Evolutionary conservation across 2,797 vertebrate species (phyloP).

Genomic region (Acropternis orthonyx): DNA sequence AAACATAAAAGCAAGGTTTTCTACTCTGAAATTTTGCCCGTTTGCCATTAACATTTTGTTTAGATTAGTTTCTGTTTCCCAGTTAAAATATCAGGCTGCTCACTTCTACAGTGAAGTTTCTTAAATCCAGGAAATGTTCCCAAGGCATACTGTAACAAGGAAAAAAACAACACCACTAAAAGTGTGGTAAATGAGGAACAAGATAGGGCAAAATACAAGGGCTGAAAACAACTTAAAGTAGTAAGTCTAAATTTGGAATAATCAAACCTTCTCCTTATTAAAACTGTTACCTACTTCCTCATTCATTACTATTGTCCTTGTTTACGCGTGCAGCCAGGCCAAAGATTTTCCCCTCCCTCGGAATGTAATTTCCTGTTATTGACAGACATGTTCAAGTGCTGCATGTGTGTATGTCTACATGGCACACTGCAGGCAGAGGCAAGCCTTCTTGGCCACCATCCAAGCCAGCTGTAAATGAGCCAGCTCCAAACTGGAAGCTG

Average conservation of each 20-base stretch:
- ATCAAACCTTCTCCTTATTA: background rate
- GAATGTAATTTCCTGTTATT: constrained; percentile 57
- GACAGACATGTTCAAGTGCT: constrained; percentile 49
- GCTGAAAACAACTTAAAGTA: background rate
- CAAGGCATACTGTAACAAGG: background rate
- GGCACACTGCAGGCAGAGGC: constrained; percentile 49
- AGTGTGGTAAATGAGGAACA: background rate
- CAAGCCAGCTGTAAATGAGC: constrained; percentile 68
- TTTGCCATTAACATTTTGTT: background rate
- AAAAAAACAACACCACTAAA: background rate
- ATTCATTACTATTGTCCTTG: constrained; percentile 15
- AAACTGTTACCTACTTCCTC: constrained; percentile 24
- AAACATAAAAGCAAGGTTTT: background rate
- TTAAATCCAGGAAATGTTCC: background rate
- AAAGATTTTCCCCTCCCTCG: constrained; percentile 34
- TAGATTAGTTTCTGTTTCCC: background rate
- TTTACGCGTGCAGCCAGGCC: constrained; percentile 17
- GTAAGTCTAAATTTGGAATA: background rate
- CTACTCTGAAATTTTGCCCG: background rate
- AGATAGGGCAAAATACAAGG: background rate
- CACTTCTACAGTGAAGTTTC: background rate
- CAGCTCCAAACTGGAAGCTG: constrained; percentile 69
- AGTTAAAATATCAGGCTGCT: background rate
- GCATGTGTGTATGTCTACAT: constrained; percentile 11
- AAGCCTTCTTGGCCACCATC: constrained; percentile 45